These are phyloP conservation scores for Thereva unica DNA, from an alignment of 2,888 invertebrate genomes.

Conservation along the genomic window DNA sequence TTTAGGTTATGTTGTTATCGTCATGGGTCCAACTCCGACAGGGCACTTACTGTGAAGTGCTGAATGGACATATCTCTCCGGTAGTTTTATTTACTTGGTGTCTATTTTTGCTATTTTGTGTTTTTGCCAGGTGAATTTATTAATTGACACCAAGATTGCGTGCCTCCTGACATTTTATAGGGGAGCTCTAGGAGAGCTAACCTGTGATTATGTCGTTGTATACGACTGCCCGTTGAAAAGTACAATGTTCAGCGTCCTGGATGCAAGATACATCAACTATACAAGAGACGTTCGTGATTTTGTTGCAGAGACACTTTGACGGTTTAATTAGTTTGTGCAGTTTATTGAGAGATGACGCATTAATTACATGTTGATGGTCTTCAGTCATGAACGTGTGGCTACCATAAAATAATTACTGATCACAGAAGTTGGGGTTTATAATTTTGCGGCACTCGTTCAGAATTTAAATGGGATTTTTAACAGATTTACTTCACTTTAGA, in stretches of 20 bases:
- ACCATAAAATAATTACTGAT: no score
- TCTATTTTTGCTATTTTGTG: slow-evolving; percentile 15
- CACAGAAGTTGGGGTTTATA: no score
- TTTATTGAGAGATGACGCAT: background rate
- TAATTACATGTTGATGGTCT: no score
- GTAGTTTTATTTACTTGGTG: slow-evolving; percentile 6
- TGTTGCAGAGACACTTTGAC: slow-evolving; percentile 26
- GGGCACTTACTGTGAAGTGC: no score
- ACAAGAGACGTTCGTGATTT: slow-evolving; percentile 24
- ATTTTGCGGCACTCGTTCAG: no score
- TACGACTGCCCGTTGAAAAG: slow-evolving; percentile 34
- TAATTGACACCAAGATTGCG: slow-evolving; percentile 36
- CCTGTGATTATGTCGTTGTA: slow-evolving; percentile 34
- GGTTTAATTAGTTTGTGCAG: slow-evolving; percentile 31
- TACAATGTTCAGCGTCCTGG: slow-evolving; percentile 32
- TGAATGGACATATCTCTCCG: background rate
- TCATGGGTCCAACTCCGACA: background rate
- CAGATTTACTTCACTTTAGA: no score
- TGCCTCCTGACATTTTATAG: slow-evolving; percentile 35
- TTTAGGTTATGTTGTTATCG: slow-evolving; percentile 9
- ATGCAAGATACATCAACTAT: slow-evolving; percentile 31
- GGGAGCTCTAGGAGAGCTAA: slow-evolving; percentile 33
- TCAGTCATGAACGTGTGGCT: no score
- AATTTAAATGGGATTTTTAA: no score
- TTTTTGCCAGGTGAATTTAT: slow-evolving; percentile 34